phyloP scores from a whole-genome alignment of 2,797 vertebrate genomes.

The Acanthiza pusilla region DNA sequence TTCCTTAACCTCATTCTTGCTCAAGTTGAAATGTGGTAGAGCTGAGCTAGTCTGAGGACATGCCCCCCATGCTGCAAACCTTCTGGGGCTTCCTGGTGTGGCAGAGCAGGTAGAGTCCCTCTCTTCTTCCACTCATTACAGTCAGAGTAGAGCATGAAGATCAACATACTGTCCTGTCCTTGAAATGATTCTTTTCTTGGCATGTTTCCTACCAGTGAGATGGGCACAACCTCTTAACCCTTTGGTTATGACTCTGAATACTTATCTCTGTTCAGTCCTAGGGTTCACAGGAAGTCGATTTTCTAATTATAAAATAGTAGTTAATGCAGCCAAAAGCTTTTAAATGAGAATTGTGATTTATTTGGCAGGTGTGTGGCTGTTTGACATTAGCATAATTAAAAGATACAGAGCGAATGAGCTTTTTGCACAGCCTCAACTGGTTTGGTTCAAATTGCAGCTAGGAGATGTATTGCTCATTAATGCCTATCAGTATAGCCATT shows the following conservation, averaged over 20 bases:
- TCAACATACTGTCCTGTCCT: not conserved
- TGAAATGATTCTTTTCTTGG: not conserved
- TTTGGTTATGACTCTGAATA: conserved; percentile 37
- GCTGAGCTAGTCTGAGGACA: not conserved
- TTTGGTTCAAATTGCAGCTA: conserved; percentile 43
- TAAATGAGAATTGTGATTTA: conserved; percentile 72
- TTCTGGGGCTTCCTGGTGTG: not conserved
- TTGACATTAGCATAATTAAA: conserved; percentile 73
- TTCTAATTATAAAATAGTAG: conserved; percentile 73
- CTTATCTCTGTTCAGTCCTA: conserved; percentile 18
- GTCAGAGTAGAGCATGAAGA: not conserved
- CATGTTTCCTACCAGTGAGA: not conserved
- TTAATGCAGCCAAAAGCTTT: conserved; percentile 69
- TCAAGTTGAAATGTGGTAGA: not conserved
- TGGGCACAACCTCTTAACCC: conserved; percentile 47
- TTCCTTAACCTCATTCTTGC: not conserved
- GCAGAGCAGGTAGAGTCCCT: not conserved
- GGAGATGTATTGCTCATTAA: conserved; percentile 65
- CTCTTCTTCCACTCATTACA: not conserved
- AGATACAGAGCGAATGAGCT: conserved; percentile 34
- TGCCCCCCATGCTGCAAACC: not conserved
- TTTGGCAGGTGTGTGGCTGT: conserved; percentile 34
- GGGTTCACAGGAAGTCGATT: conserved; percentile 63
- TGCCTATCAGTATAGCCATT: conserved; percentile 56
- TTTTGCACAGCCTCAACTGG: conserved; percentile 46